These are phyloP conservation scores for Acanthosepion pharaonis DNA, from an alignment of 2,888 invertebrate genomes.

Conservation along the genomic window DNA sequence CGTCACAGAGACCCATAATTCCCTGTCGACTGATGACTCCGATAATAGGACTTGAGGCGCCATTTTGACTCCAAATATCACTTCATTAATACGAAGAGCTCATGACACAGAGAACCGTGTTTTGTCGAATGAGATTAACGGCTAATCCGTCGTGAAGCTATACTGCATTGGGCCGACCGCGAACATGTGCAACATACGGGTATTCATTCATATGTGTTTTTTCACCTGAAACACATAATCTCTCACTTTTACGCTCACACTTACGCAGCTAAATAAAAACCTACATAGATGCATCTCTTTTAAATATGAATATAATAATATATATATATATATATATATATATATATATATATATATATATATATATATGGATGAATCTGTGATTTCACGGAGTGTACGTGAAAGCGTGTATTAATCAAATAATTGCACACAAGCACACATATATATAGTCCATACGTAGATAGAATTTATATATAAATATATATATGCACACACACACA, in stretches of 20 bases:
- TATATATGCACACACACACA: no score
- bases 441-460: no score
- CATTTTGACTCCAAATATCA: neutral
- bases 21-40: neutral
- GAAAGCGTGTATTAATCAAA: no score
- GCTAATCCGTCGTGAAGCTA: neutral
- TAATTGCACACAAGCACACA: no score
- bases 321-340: no score
- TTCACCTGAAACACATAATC: neutral
- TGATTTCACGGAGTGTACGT: neutral
- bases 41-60: neutral
- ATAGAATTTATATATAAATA: no score
- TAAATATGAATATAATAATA: no score
- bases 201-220: neutral
- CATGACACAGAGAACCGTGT: neutral
- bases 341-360: neutral
- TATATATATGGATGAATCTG: neutral
- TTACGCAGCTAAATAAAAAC: no score
- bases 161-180: neutral
- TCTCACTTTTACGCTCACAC: no score
- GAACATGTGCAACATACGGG: neutral
- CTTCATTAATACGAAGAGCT: conserved; percentile 9
- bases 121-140: neutral
- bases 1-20: neutral
- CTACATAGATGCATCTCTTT: no score